Percentiles rank a stretch among this genome's conserved stretches.
Evolutionary conservation across 1,140 invertebrate genomes (phyloP).

Genomic region (Carposina sasakii): DNA sequence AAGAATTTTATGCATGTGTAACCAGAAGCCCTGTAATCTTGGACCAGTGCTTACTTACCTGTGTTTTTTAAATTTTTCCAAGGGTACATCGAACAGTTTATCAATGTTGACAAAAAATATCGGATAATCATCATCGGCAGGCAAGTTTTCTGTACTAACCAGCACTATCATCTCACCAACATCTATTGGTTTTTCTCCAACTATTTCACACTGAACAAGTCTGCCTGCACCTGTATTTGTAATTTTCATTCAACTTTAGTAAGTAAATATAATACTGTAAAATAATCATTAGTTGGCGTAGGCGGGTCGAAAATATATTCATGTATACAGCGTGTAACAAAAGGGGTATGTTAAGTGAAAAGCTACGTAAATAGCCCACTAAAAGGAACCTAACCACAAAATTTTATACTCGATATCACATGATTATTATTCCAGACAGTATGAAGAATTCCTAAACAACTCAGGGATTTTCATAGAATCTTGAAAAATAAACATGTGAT

Average conservation of each 20-base stretch:
- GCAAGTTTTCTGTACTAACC: conserved; percentile 47
- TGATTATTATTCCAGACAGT: too few species aligned
- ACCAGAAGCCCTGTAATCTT: neutral
- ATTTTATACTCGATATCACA: too few species aligned
- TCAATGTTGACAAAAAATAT: conserved; percentile 52
- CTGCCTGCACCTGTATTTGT: conserved; percentile 45
- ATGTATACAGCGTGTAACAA: too few species aligned
- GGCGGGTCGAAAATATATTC: too few species aligned
- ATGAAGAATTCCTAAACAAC: too few species aligned
- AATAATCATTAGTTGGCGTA: too few species aligned
- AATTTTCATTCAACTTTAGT: conserved; percentile 7
- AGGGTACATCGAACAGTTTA: conserved; percentile 36
- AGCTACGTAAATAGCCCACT: too few species aligned
- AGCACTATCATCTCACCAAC: conserved; percentile 41
- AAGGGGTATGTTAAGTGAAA: too few species aligned
- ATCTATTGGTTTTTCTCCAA: conserved; percentile 34
- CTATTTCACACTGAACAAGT: conserved; percentile 36
- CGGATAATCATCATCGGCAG: conserved; percentile 49
- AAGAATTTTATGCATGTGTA: too few species aligned
- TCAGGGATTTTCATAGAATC: too few species aligned
- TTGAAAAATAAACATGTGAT: too few species aligned
- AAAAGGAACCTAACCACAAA: too few species aligned
- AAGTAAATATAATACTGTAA: conserved; percentile 4
- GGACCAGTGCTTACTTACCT: conserved; percentile 21
- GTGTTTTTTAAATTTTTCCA: conserved; percentile 32